Base-by-base conservation (phyloP, 2,888 invertebrate species). In the Drosophila yooni region DNA sequence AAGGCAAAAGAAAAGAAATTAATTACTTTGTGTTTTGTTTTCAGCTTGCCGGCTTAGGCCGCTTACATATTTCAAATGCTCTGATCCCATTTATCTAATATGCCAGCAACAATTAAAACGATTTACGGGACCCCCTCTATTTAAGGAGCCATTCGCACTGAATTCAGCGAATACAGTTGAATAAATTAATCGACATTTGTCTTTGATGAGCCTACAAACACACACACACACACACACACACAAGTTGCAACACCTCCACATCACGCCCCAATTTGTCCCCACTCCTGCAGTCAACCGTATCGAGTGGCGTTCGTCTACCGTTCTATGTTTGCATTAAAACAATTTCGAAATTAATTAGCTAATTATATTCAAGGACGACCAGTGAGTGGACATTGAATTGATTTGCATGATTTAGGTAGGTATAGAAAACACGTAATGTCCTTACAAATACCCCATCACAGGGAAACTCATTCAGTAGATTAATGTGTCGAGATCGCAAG, bases 291-390 rank as follows among this genome's bases (percentile, higher is more conserved):
- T 43, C 48, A 43, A 63, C 21, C n/a, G 25, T 29, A 40, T 57
- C 46, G 52, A 71, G 52, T 63, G 56, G 38, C 38, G 7, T 29
- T 59, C 50, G 53, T 36, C 46, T 10, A 10, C 29, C 56, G 27
- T 31, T 34, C 27, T 2, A 8, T 48, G n/a, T 46, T 29, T 38
- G 13, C 50, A 61, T 65, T 60, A 66, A 29, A 63, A 66, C 76
- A 70, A 70, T 79, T 70, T 79, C 54, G 64, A 81, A 84, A 89
- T 87, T 89, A 87, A 87, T 87, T 87, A 85, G 86, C 90, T 87
- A 87, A 87, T 87, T 87, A 87, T 77, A 57, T 59, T 60, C 70
- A 74, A 74, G 68, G 62, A 56, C 70, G 48, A 34, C 29, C 62
- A 46, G 62, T 48, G 48, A 62, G 56, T 76, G 74, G 72, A 68